Evolutionary conservation across 1,140 invertebrate genomes (phyloP), one percentile per base, ranked within the genome.

Genomic region (Sweltsa coloradensis): DNA sequence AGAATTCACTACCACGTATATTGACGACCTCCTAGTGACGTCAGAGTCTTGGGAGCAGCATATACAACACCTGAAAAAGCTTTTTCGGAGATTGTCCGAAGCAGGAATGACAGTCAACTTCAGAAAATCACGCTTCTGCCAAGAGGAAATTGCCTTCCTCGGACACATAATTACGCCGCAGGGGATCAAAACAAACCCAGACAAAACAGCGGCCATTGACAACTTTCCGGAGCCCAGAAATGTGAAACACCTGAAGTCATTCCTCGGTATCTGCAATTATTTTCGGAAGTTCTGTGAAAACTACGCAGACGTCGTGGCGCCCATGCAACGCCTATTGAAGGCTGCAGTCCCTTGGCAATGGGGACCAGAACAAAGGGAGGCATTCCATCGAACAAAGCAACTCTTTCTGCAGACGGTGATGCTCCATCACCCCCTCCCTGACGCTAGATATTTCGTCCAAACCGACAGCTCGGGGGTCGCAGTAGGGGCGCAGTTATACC

Each of bases 21-120:
- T 55, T 1, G 52, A 55, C 21, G 52, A 55, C 31, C 18, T 55
- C n/a, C 25, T 55, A 9, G 36, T 55, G 2, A 31, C 44, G 3
- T 55, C 50, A 11, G 18, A 25, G 2, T 14, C 4, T 7, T 22
- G 34, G 4, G 46, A 55, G 23, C 49, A 55, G 47, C 54, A 55
- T 39, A 18, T 44, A 9, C 7, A 54, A 13, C 52, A 54, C 24
- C 13, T 54, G 11, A 18, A 34, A 9, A 41, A 11, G 0, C n/a
- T 55, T 2, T 49, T 52, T 6, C 34, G 59, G n/a, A 51, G 56
- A 25, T 51, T 73, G 4, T 42, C 45, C 18, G 45, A 54, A 31
- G 60, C 65, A 5, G 58, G 60, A 22, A 50, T 74, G 3, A 70
- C 66, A 23, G 54, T 72, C 1, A 72, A 67, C 27, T 51, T 65